Evolutionary conservation across 2,888 invertebrate species (phyloP).

Genomic region (Hypercompe scribonia): DNA sequence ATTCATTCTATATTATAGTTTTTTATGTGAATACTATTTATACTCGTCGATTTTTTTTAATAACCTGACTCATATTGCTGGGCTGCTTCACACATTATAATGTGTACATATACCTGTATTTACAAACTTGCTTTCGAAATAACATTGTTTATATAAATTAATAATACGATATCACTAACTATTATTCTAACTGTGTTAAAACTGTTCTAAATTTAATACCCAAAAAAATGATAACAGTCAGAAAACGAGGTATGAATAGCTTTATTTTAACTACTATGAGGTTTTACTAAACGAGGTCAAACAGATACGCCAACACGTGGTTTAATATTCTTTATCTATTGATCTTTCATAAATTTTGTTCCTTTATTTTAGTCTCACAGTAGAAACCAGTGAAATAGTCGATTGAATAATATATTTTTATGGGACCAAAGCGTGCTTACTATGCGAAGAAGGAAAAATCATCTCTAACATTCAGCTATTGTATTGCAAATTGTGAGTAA

Average conservation of each 20-base stretch:
- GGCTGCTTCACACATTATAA: too few species aligned
- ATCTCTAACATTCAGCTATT: conserved; percentile 82
- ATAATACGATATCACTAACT: too few species aligned
- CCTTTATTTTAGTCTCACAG: conserved; percentile 75
- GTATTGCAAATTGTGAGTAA: conserved; percentile 85
- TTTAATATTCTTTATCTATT: conserved; percentile 65
- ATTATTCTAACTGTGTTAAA: too few species aligned
- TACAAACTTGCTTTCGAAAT: background rate
- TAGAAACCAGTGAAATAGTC: conserved; percentile 77
- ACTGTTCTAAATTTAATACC: too few species aligned
- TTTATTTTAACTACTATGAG: conserved; percentile 23
- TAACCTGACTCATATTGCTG: too few species aligned
- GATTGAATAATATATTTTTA: conserved; percentile 85
- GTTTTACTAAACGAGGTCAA: conserved; percentile 28
- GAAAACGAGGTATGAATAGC: background rate
- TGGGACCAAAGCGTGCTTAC: conserved; percentile 79
- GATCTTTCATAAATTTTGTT: conserved; percentile 75
- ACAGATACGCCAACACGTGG: conserved; percentile 42
- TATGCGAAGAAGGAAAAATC: conserved; percentile 83
- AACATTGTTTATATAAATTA: background rate
- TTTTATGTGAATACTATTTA: too few species aligned
- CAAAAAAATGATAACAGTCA: background rate
- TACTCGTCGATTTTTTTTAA: too few species aligned
- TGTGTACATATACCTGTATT: background rate
- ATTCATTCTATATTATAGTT: too few species aligned